Conservation (phyloP, 2,888 invertebrate species). For the Neuroscelio doddi region DNA sequence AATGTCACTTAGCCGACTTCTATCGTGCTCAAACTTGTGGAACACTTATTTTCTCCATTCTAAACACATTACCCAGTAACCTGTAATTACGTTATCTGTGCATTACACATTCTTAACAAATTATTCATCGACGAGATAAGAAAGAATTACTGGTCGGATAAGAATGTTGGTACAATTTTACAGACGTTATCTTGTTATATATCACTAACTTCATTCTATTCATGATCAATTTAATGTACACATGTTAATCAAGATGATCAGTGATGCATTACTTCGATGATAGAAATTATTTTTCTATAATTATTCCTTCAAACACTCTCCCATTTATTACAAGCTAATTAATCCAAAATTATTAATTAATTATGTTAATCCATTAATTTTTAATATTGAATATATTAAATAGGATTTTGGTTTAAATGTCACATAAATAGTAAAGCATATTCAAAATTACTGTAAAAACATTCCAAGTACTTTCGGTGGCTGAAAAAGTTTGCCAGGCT, state of each 20-base stretch:
- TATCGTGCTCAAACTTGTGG: not conserved
- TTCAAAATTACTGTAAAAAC: too few relatives aligned
- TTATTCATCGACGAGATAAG: slow-evolving; percentile 61
- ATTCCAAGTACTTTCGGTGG: too few relatives aligned
- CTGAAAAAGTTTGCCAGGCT: too few relatives aligned
- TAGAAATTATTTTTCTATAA: too few relatives aligned
- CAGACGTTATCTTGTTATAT: not conserved
- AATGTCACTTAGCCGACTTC: slow-evolving; percentile 54
- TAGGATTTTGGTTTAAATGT: too few relatives aligned
- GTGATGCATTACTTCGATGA: not conserved
- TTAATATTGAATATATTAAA: too few relatives aligned
- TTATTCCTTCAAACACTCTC: too few relatives aligned
- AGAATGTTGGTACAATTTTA: slow-evolving; percentile 21
- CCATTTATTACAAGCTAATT: too few relatives aligned
- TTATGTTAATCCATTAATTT: too few relatives aligned
- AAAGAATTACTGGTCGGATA: slow-evolving; percentile 52
- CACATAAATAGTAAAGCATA: too few relatives aligned
- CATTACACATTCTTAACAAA: slow-evolving; percentile 63
- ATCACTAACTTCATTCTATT: slow-evolving; percentile 10
- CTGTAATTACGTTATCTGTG: slow-evolving; percentile 62
- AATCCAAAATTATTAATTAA: too few relatives aligned
- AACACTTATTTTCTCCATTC: not conserved
- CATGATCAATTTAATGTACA: not conserved
- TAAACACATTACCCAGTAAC: slow-evolving; percentile 35
- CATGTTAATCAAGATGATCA: not conserved